Evolutionary conservation across 2,797 vertebrate species (phyloP), one percentile per base, ranked within the genome.

Genomic region (Diceros bicornis): DNA sequence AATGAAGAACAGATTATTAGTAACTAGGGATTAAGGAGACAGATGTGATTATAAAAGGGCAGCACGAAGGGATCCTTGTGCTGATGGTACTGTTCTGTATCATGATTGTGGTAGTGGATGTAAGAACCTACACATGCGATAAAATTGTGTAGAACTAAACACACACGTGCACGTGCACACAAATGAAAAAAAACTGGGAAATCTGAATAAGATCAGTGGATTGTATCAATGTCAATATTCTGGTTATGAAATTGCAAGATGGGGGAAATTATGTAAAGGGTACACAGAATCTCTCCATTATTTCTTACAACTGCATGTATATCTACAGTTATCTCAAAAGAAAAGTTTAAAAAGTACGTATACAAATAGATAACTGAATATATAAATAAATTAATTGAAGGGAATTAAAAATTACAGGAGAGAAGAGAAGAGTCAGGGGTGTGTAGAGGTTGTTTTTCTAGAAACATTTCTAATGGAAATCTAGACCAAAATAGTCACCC

Each of bases 381-480:
- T 62, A 37, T 52, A 66, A 79, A 71, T 57, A 59, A 88, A 55
- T 82, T 57, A 86, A 52, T 47, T 57, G 64, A 93, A 79, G 50
- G 16, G 50, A 81, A 68, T 91, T 29, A 78, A 79, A 84, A 68
- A 23, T 50, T 88, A 4, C 52, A 79, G 32, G 61, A 75, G 55
- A 55, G 62, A 97, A 92, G 23, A 79, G 61, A 78, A 52, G 3
- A 37, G 74, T 79, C 4, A 91, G 21, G 8, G 6, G 55, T 74
- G n/a, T 86, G 8, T 14, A 92, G 81, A 94, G 20, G 59, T 66
- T 75, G 44, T 47, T 95, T 57, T 97, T 91, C 62, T 34, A 75
- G 50, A 93, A 96, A 72, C 34, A 75, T 93, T 84, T 92, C 52
- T 91, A 86, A 47, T 82, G 37, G 34, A 69, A 83, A 94, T 72